Evolutionary conservation across 2,888 invertebrate genomes (phyloP).

Genomic region (Brassicogethes aeneus): DNA sequence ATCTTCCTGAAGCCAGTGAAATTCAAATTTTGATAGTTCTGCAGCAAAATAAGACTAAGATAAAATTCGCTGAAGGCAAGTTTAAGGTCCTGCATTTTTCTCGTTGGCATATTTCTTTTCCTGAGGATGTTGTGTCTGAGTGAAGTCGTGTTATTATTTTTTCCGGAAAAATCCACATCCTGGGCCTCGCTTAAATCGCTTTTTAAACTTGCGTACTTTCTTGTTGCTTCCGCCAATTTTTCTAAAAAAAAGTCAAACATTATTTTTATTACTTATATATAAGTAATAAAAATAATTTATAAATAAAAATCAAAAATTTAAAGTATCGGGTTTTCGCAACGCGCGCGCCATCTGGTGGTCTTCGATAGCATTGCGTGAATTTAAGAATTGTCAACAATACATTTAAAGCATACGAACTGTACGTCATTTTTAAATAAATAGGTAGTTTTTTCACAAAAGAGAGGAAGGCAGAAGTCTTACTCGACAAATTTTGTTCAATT

Average conservation of each 20-base stretch:
- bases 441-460: too few relatives aligned
- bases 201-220: constrained; percentile 85
- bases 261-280: too few relatives aligned
- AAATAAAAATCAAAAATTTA: too few relatives aligned
- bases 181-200: constrained; percentile 62
- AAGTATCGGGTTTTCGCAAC: too few relatives aligned
- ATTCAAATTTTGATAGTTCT: constrained; percentile 97
- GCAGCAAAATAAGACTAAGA: constrained; percentile 87
- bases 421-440: too few relatives aligned
- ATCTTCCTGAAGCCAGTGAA: constrained; percentile 99
- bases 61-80: constrained; percentile 98
- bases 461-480: too few relatives aligned
- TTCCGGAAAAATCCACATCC: constrained; percentile 33
- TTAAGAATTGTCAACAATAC: too few relatives aligned
- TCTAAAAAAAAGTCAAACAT: constrained; percentile 18
- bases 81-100: constrained; percentile 89
- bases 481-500: too few relatives aligned
- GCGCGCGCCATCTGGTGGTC: too few relatives aligned
- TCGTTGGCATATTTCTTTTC: constrained; percentile 47
- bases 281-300: too few relatives aligned
- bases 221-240: constrained; percentile 55
- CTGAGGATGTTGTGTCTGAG: constrained; percentile 34
- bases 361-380: too few relatives aligned
- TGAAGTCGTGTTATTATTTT: constrained; percentile 28
- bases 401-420: too few relatives aligned